These are phyloP conservation scores for Ennomos fuscantarius DNA, from an alignment of 2,888 invertebrate species.

Conservation along the genomic window DNA sequence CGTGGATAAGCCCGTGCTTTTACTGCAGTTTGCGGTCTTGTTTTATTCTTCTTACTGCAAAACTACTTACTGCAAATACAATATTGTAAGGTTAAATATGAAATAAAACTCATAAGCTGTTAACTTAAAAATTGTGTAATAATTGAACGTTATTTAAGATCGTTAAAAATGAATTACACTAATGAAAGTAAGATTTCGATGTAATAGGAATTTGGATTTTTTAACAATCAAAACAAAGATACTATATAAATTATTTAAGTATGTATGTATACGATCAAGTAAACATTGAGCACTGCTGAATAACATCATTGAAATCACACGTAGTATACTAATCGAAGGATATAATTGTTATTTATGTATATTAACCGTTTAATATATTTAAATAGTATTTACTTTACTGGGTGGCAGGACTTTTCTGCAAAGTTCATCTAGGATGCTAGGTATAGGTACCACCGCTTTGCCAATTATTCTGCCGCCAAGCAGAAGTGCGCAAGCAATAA, in stretches of 20 bases:
- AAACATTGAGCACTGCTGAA: no score
- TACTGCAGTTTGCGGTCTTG: slow-evolving; percentile 56
- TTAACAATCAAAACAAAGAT: slow-evolving; percentile 33
- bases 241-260: background rate
- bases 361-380: no score
- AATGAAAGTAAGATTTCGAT: slow-evolving; percentile 41
- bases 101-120: slow-evolving; percentile 43
- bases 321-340: no score
- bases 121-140: slow-evolving; percentile 49
- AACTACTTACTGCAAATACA: slow-evolving; percentile 39
- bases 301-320: no score
- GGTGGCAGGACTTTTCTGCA: no score
- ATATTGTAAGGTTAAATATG: slow-evolving; percentile 8
- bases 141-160: slow-evolving; percentile 49
- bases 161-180: slow-evolving; percentile 46
- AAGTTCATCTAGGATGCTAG: no score
- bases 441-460: no score
- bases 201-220: slow-evolving; percentile 11
- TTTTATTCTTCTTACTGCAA: slow-evolving; percentile 50
- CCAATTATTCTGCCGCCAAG: no score
- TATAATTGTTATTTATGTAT: no score
- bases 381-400: no score
- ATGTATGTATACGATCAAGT: background rate
- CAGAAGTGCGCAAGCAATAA: no score
- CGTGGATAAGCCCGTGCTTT: slow-evolving; percentile 60